These are phyloP conservation scores for Stenodera caucasica DNA, from an alignment of 2,888 invertebrate genomes.

Conservation along the genomic window DNA sequence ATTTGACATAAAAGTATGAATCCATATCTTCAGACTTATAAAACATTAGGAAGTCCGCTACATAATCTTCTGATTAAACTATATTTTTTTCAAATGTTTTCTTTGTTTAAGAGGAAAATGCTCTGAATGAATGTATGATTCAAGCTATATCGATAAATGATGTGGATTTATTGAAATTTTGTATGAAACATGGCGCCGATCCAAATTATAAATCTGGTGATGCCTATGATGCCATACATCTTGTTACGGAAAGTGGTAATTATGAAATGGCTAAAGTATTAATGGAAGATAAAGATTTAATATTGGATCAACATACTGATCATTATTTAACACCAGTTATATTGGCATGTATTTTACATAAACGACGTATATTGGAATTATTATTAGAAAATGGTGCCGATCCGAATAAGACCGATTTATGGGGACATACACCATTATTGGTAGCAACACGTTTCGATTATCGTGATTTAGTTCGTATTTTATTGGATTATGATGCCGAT, in stretches of 20 bases:
- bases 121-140: background rate
- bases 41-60: too few species aligned
- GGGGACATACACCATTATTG: constrained; percentile 35
- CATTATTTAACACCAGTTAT: background rate
- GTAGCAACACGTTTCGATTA: constrained; percentile 28
- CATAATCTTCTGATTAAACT: too few species aligned
- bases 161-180: background rate
- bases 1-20: too few species aligned
- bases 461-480: constrained; percentile 26
- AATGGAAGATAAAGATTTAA: background rate
- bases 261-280: background rate
- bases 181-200: background rate
- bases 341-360: background rate
- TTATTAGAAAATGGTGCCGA: constrained; percentile 35
- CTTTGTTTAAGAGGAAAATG: background rate
- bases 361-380: background rate
- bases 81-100: too few species aligned
- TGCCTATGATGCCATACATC: background rate
- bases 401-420: constrained; percentile 29
- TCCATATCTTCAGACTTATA: too few species aligned
- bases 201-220: background rate
- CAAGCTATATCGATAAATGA: background rate
- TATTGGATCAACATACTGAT: background rate
- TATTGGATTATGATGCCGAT: constrained; percentile 33
- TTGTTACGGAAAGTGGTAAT: background rate